phyloP scores from a whole-genome alignment of 2,797 vertebrate genomes.

The Poecilia picta region DNA sequence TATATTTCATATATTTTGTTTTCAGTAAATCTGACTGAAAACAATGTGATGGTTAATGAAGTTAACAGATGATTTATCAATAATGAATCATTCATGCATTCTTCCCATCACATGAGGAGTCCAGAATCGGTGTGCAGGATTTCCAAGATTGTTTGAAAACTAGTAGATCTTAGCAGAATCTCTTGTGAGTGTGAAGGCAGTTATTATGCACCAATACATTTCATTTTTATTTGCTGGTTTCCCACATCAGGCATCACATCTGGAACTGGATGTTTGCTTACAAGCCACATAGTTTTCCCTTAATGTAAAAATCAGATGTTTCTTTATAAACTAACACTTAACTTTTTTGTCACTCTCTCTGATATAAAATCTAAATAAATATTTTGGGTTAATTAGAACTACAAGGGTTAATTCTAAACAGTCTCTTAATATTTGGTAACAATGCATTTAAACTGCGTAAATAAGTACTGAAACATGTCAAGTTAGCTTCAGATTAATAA shows the following conservation, averaged over 20 bases:
- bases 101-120: background rate
- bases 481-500: background rate
- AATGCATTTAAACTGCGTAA: background rate
- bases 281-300: background rate
- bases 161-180: background rate
- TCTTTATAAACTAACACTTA: background rate
- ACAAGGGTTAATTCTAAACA: background rate
- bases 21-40: background rate
- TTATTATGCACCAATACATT: background rate
- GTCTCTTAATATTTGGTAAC: background rate
- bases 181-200: background rate
- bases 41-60: background rate
- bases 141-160: background rate
- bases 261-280: background rate
- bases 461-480: background rate
- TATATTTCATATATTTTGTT: background rate
- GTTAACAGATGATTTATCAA: background rate
- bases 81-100: background rate
- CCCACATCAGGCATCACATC: background rate
- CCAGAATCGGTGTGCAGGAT: background rate
- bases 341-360: background rate
- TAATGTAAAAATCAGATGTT: background rate
- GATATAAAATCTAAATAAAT: background rate
- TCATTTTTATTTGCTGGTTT: background rate
- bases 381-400: background rate